Base-by-base conservation (phyloP, 2,888 invertebrate species). In the Drosophila anomalata region DNA sequence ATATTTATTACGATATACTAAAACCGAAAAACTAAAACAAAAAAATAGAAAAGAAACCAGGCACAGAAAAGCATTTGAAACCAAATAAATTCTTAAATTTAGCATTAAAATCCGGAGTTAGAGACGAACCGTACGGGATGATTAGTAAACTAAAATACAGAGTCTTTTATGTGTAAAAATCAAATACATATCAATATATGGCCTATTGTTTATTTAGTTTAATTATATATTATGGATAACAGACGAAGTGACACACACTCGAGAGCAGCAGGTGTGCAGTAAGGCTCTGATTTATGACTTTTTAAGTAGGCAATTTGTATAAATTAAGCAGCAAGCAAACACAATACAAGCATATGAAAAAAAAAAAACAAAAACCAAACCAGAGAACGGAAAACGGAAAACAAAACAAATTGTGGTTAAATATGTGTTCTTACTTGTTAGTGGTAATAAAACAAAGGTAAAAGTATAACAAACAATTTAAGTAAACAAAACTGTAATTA, bases 121-220 rank as follows among this genome's bases (percentile, higher is more conserved):
- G 46, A 51, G 51, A 59, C 46, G 56, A 55, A 66, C 26, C 57
- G 73, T 76, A 70, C 33, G 29, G n/a, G 59, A 26, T 55, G 54
- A 74, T 83, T 75, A 78, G 75, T 73, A 73, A 84, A 71, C 67
- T 76, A 73, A 42, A 73, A 72, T 67, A 74, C 76, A 78, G 74
- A 68, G 76, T 88, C 90, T 89, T 89, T 78, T 87, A 88, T 89
- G 89, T 90, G 89, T 89, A 89, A 89, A 89, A 88, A 90, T 90
- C 90, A 88, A 87, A 90, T 90, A 90, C 90, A 90, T 90, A 90
- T 90, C 90, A 90, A 86, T 88, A 88, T 84, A 90, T 89, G 90
- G 90, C 90, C 90, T 90, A 89, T 84, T 81, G 78, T 87, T 87
- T 87, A 82, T 90, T 89, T 86, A 87, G 82, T 77, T 82, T 76